phyloP scores from a whole-genome alignment of 2,113 vertebrate species.

The Salvelinus sp. region DNA sequence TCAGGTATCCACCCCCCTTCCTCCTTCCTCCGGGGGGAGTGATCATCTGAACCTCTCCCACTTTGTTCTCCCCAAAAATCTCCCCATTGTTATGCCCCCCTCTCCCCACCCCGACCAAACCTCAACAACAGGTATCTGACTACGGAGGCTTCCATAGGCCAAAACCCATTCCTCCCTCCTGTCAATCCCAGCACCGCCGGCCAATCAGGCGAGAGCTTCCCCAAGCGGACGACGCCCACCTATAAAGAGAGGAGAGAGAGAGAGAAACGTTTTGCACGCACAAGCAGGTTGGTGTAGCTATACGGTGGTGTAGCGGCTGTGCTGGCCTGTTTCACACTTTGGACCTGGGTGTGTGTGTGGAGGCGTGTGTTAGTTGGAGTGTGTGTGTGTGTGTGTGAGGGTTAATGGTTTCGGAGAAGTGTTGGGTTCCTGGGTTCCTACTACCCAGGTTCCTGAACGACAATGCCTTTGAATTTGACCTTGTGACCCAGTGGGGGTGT shows the following conservation, averaged over 20 bases:
- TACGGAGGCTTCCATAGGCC: constrained; percentile 55
- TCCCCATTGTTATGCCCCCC: constrained; percentile 57
- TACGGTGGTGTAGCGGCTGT: neutral
- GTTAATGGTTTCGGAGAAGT: constrained; percentile 12
- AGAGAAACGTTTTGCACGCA: too few species aligned
- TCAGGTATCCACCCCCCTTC: neutral
- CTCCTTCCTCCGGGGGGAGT: constrained; percentile 6
- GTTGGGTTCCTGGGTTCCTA: neutral
- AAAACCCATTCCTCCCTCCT: constrained; percentile 63
- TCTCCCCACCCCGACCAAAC: constrained; percentile 40
- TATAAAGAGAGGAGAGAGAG: too few species aligned
- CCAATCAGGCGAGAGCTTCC: constrained; percentile 57
- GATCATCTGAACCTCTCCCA: neutral
- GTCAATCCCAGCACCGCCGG: constrained; percentile 56
- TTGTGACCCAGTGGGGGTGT: constrained; percentile 3
- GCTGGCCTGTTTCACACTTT: neutral
- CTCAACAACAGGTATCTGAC: constrained; percentile 75
- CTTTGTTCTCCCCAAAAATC: constrained; percentile 58
- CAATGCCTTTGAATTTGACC: constrained; percentile 39
- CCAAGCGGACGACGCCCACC: constrained; percentile 32
- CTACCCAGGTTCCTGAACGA: neutral
- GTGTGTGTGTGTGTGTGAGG: neutral
- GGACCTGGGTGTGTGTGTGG: constrained; percentile 11
- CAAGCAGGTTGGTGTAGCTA: constrained; percentile 17
- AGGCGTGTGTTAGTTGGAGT: neutral